Percentiles rank a stretch among this genome's conserved stretches.
phyloP scores from a whole-genome alignment of 2,888 invertebrate genomes.

The Netelia melanura region DNA sequence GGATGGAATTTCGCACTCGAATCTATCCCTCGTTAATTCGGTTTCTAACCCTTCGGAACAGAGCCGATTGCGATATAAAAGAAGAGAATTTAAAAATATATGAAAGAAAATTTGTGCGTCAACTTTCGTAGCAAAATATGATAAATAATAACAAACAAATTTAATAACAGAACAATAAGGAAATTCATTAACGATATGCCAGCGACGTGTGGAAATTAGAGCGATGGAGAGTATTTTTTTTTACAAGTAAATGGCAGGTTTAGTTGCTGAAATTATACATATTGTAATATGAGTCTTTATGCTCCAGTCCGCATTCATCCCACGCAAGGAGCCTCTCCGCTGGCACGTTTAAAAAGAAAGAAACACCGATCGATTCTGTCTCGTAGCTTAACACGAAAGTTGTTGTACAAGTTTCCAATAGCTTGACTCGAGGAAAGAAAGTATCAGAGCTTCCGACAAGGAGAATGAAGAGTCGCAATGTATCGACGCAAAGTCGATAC shows the following conservation, averaged over 20 bases:
- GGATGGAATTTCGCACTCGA: neutral
- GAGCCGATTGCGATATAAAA: slow-evolving; percentile 2
- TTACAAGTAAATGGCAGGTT: slow-evolving; percentile 66
- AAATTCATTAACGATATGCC: neutral
- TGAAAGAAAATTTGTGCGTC: slow-evolving; percentile 57
- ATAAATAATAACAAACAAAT: neutral
- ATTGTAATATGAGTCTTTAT: neutral
- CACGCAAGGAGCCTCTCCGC: no score
- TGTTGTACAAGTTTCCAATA: no score
- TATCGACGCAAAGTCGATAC: no score
- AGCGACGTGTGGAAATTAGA: slow-evolving; percentile 41
- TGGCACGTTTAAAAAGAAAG: no score
- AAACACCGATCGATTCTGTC: no score
- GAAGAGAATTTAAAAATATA: slow-evolving; percentile 10
- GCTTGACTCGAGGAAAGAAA: no score
- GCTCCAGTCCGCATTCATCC: no score
- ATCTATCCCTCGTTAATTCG: slow-evolving; percentile 11
- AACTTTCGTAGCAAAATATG: slow-evolving; percentile 39
- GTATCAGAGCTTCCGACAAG: no score
- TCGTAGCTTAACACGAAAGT: no score
- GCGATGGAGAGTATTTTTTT: slow-evolving; percentile 50
- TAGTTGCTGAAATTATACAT: slow-evolving; percentile 47
- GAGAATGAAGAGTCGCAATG: no score
- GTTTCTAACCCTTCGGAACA: slow-evolving; percentile 14
- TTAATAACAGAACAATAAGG: neutral